phyloP scores from a whole-genome alignment of 2,113 vertebrate species.

The Cavia porcellus region DNA sequence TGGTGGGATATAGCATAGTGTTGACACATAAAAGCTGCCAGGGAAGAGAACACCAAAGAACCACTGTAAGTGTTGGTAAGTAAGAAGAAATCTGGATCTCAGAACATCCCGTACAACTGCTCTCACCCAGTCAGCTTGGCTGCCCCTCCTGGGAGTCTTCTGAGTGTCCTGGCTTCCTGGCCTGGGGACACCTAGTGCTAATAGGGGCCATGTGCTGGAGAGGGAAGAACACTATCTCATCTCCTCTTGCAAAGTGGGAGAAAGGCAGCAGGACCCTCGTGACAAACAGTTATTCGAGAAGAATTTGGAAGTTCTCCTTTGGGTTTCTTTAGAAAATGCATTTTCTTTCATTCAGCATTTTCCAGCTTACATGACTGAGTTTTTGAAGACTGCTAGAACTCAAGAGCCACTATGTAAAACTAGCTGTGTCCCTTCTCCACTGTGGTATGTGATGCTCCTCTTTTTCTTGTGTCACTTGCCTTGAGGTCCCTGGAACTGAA shows the following conservation, averaged over 20 bases:
- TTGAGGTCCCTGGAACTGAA: neutral
- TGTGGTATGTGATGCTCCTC: rapidly evolving
- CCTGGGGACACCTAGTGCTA: rapidly evolving
- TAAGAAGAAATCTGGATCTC: neutral
- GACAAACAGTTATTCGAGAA: too few relatives aligned
- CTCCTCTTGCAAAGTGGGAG: too few relatives aligned
- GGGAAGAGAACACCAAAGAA: neutral
- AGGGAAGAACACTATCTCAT: rapidly evolving
- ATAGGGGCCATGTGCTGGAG: neutral
- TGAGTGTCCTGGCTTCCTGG: neutral
- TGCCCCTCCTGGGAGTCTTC: rapidly evolving
- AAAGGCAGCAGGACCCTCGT: neutral
- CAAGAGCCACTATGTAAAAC: neutral
- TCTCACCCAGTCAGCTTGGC: neutral
- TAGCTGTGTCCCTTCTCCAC: rapidly evolving
- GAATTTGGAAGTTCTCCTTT: neutral
- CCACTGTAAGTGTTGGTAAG: rapidly evolving
- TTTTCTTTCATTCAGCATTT: neutral
- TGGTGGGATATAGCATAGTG: too few relatives aligned
- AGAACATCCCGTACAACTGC: neutral
- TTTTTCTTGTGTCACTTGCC: neutral
- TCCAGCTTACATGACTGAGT: neutral
- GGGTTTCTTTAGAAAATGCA: neutral
- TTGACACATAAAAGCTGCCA: too few relatives aligned
- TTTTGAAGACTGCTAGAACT: neutral